phyloP scores from a whole-genome alignment of 2,113 vertebrate genomes.

The Danionella cerebrum region DNA sequence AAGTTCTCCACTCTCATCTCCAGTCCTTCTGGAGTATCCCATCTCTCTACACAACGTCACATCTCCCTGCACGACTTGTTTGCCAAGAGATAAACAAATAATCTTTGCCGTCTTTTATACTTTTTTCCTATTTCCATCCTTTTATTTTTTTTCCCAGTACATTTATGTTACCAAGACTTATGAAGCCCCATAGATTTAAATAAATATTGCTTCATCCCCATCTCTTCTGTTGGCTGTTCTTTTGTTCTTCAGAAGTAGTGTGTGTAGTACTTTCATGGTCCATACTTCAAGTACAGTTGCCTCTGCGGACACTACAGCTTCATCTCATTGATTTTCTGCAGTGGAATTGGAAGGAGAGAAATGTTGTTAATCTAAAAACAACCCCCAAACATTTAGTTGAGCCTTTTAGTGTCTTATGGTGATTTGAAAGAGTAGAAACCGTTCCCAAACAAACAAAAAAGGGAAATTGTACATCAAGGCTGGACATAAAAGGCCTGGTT shows the following conservation, averaged over 20 bases:
- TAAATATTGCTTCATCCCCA: not conserved
- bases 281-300: not conserved
- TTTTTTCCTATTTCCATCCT: not conserved
- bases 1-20: not conserved
- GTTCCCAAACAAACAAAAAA: too few species aligned
- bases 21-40: not conserved
- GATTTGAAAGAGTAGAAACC: too few species aligned
- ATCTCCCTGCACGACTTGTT: not conserved
- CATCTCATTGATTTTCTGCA: conserved; percentile 7
- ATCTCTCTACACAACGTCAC: not conserved
- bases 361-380: too few species aligned
- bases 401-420: too few species aligned
- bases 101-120: not conserved
- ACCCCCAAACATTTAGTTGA: too few species aligned
- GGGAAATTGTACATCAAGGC: too few species aligned
- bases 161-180: conserved; percentile 1
- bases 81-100: not conserved
- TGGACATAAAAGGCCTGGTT: too few species aligned
- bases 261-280: not conserved
- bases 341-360: too few species aligned
- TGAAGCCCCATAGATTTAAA: not conserved
- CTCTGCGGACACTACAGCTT: not conserved
- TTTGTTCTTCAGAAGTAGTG: not conserved
- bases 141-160: not conserved
- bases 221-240: not conserved